A percentile compares a stretch with the other conserved stretches of the same genome.
These are phyloP conservation scores for Pentamera pediparva DNA, from an alignment of 53 echinoderm and acorn worm genomes.

Conservation along the genomic window DNA sequence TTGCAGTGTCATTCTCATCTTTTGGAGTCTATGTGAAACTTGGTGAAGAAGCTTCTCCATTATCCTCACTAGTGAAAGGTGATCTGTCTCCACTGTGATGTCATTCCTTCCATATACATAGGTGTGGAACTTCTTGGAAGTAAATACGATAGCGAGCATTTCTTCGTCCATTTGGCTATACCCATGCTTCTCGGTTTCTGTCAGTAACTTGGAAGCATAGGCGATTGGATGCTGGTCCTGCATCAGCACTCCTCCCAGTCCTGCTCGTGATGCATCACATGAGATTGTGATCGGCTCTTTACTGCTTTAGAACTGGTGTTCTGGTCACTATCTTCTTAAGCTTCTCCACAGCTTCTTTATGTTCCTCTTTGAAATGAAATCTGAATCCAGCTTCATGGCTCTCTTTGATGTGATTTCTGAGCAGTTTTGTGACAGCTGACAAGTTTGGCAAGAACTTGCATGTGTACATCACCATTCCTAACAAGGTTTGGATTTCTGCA, in stretches of 20 bases:
- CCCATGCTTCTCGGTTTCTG: constrained; percentile 7
- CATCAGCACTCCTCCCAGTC: constrained; percentile 19
- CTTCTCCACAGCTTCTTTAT: background rate
- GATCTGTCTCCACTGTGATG: too few species aligned
- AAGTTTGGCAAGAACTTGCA: constrained; percentile 16
- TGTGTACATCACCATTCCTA: constrained; percentile 23
- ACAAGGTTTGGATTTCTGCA: background rate
- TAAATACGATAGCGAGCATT: constrained; percentile 14
- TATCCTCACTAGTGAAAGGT: too few species aligned
- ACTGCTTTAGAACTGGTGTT: background rate
- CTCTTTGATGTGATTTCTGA: constrained; percentile 1
- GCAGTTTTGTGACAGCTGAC: background rate
- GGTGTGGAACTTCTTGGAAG: constrained; percentile 18
- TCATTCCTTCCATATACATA: constrained; percentile 17
- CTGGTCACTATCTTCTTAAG: background rate
- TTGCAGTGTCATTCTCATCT: too few species aligned
- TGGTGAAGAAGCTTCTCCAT: too few species aligned
- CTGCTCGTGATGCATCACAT: constrained; percentile 18
- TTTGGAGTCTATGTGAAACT: too few species aligned
- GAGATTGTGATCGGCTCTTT: constrained; percentile 20
- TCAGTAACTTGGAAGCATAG: constrained; percentile 17
- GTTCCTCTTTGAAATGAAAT: background rate
- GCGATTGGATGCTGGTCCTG: constrained; percentile 18
- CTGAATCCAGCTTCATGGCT: background rate
- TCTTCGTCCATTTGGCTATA: constrained; percentile 22